These are phyloP conservation scores for Dusona sp. DNA, from an alignment of 2,888 invertebrate genomes.

Conservation along the genomic window DNA sequence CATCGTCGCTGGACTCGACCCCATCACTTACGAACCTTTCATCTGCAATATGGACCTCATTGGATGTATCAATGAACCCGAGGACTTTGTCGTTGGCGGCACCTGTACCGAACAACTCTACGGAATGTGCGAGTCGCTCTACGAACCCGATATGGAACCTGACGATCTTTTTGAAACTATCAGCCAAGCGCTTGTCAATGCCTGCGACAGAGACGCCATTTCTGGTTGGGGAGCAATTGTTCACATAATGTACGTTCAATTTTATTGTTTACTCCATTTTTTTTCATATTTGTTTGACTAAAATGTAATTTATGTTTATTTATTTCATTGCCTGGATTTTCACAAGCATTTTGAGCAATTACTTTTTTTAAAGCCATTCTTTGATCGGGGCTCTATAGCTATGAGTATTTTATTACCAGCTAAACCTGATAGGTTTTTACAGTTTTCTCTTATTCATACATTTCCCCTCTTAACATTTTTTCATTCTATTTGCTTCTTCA, in stretches of 20 bases:
- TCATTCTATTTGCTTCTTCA: too few species aligned
- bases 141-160: constrained; percentile 95
- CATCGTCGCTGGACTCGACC: constrained; percentile 96
- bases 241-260: constrained; percentile 91
- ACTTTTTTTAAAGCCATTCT: too few species aligned
- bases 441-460: too few species aligned
- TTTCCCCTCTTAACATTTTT: not conserved
- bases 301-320: not conserved
- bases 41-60: constrained; percentile 98
- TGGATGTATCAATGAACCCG: constrained; percentile 94
- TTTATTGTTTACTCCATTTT: constrained; percentile 24
- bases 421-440: too few species aligned
- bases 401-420: not conserved
- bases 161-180: constrained; percentile 98
- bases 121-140: constrained; percentile 98
- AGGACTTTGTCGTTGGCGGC: constrained; percentile 99
- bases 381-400: not conserved
- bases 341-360: not conserved
- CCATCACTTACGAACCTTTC: constrained; percentile 93
- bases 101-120: constrained; percentile 95
- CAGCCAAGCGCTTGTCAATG: constrained; percentile 97
- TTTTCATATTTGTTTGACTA: not conserved
- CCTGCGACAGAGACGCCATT: constrained; percentile 98
- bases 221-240: constrained; percentile 99
- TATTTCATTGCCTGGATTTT: not conserved